Evolutionary conservation across 2,888 invertebrate species (phyloP).

Genomic region (Doris montereyensis): DNA sequence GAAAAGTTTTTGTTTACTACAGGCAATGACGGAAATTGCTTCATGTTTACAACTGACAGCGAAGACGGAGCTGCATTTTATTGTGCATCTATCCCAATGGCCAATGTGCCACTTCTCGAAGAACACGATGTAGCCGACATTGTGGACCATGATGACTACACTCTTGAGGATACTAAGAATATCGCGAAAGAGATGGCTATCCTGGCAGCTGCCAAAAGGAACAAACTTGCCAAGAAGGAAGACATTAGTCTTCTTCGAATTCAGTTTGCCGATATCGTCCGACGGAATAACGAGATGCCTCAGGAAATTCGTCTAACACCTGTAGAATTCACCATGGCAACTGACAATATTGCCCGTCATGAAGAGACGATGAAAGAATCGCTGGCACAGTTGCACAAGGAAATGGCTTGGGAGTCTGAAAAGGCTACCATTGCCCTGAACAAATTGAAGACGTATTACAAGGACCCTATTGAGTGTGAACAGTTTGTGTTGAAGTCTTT

Average conservation of each 20-base stretch:
- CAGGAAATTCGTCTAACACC: constrained; percentile 22
- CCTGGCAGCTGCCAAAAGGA: constrained; percentile 33
- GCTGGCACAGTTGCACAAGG: background rate
- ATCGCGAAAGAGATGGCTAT: constrained; percentile 35
- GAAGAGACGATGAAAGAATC: background rate
- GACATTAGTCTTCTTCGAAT: constrained; percentile 31
- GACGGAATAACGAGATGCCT: constrained; percentile 32
- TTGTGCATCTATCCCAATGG: background rate
- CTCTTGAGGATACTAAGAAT: constrained; percentile 33
- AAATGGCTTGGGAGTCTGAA: constrained; percentile 37
- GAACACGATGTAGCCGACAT: constrained; percentile 17
- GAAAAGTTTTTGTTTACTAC: constrained; percentile 27
- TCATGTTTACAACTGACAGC: constrained; percentile 25
- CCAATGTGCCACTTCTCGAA: background rate
- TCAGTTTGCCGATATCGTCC: constrained; percentile 29
- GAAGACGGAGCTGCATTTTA: background rate
- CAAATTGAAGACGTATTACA: constrained; percentile 23
- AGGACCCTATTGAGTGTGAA: constrained; percentile 11
- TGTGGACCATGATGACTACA: constrained; percentile 22
- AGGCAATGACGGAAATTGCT: constrained; percentile 44
- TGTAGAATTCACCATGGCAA: constrained; percentile 21
- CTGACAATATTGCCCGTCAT: background rate
- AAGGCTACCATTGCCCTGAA: constrained; percentile 14
- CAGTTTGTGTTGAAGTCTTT: constrained; percentile 30
- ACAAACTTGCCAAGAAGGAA: constrained; percentile 35